Percentiles rank a stretch among this genome's conserved stretches.
phyloP scores from a whole-genome alignment of 1,140 invertebrate genomes.

The Phthorimaea operculella region DNA sequence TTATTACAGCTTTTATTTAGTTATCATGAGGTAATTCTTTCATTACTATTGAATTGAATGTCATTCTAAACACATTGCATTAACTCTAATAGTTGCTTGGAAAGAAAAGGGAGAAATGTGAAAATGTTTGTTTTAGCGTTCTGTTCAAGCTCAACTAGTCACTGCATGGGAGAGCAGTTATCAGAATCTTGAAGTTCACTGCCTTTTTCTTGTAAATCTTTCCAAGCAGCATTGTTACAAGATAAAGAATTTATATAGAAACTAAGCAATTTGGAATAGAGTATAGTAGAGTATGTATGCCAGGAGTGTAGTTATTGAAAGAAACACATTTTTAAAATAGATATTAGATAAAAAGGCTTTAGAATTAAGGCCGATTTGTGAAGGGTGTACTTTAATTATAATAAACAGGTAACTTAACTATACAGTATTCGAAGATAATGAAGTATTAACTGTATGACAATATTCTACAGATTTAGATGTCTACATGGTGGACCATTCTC shows the following conservation, averaged over 20 bases:
- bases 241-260: no score
- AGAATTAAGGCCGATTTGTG: conserved; percentile 20
- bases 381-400: conserved; percentile 13
- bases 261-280: no score
- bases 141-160: background rate
- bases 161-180: background rate
- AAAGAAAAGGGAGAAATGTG: background rate
- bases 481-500: background rate
- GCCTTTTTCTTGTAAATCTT: no score
- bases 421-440: conserved; percentile 18
- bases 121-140: background rate
- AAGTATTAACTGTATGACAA: conserved; percentile 1
- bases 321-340: background rate
- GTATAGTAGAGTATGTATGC: no score
- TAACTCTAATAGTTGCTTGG: background rate
- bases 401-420: background rate
- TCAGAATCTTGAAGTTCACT: no score
- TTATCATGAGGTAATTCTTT: background rate
- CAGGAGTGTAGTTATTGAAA: background rate
- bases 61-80: background rate
- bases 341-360: background rate
- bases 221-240: no score
- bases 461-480: no score
- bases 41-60: background rate
- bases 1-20: background rate